These are phyloP conservation scores for Oligia fasciuncula DNA, from an alignment of 2,888 invertebrate genomes.

Conservation along the genomic window DNA sequence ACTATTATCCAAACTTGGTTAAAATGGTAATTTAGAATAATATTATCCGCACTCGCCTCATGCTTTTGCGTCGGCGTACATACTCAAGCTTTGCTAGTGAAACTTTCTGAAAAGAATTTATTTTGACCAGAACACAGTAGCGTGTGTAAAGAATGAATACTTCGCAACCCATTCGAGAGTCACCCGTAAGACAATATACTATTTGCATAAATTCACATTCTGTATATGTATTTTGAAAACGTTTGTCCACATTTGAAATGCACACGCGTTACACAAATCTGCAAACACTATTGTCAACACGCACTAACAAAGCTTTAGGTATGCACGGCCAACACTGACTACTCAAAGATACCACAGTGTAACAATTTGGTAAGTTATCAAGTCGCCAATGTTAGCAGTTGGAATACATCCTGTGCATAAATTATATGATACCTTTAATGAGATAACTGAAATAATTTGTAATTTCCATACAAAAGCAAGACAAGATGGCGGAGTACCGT, in stretches of 20 bases:
- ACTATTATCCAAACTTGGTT: slow-evolving; percentile 78
- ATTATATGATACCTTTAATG: slow-evolving; percentile 51
- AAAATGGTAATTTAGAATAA: slow-evolving; percentile 86
- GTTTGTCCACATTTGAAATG: slow-evolving; percentile 58
- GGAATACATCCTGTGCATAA: slow-evolving; percentile 56
- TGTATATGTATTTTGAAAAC: slow-evolving; percentile 66
- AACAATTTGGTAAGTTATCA: slow-evolving; percentile 50
- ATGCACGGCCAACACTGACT: slow-evolving; percentile 56
- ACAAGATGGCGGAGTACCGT: slow-evolving; percentile 70
- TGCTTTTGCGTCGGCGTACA: slow-evolving; percentile 33
- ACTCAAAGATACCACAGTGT: slow-evolving; percentile 49
- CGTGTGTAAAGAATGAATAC: slow-evolving; percentile 17
- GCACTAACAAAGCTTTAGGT: slow-evolving; percentile 67
- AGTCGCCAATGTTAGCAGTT: slow-evolving; percentile 36
- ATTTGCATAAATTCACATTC: slow-evolving; percentile 74
- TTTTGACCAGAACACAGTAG: slow-evolving; percentile 4
- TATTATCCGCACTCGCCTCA: slow-evolving; percentile 62
- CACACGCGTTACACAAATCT: slow-evolving; percentile 48
- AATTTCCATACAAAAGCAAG: slow-evolving; percentile 68
- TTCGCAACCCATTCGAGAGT: slow-evolving; percentile 61
- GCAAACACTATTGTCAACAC: slow-evolving; percentile 46
- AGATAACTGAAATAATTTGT: slow-evolving; percentile 59
- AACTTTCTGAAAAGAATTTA: neutral
- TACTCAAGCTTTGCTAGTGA: slow-evolving; percentile 47
- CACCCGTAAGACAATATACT: slow-evolving; percentile 66